A percentile compares a stretch with the other conserved stretches of the same genome.
phyloP scores from a whole-genome alignment of 2,113 vertebrate genomes.

The Sphyrna mokarran region DNA sequence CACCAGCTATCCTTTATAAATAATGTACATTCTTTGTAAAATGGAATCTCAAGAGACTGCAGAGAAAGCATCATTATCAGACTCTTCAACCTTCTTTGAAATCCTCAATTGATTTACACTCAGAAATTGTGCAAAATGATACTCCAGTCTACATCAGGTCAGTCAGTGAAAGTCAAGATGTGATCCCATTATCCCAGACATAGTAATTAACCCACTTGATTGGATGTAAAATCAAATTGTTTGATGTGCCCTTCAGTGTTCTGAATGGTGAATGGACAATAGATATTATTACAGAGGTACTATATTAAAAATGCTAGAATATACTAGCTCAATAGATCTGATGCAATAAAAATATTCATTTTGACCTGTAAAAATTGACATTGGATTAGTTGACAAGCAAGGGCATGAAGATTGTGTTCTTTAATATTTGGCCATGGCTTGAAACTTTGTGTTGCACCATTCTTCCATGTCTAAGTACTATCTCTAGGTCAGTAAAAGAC shows the following conservation, averaged over 20 bases:
- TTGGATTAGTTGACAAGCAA: background rate
- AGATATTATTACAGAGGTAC: background rate
- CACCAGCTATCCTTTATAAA: slow-evolving; percentile 92
- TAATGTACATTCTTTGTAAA: slow-evolving; percentile 99
- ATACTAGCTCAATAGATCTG: background rate
- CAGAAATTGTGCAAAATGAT: slow-evolving; percentile 95
- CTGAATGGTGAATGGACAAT: background rate
- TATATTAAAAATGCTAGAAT: background rate
- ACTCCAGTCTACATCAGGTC: slow-evolving; percentile 78
- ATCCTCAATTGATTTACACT: slow-evolving; percentile 99
- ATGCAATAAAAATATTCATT: background rate
- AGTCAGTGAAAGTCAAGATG: slow-evolving; percentile 71
- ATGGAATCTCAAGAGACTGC: slow-evolving; percentile 72
- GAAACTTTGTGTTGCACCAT: background rate
- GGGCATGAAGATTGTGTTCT: background rate
- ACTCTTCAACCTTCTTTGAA: slow-evolving; percentile 82
- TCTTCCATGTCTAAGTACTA: background rate
- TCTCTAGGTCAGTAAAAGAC: background rate
- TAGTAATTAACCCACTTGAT: slow-evolving; percentile 67
- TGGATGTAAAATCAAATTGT: slow-evolving; percentile 54
- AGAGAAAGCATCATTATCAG: slow-evolving; percentile 98
- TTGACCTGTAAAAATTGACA: slow-evolving; percentile 26
- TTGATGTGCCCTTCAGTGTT: slow-evolving; percentile 42
- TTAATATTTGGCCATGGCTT: background rate
- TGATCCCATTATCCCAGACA: slow-evolving; percentile 68